Percentiles rank a stretch among this genome's conserved stretches.
Evolutionary conservation across 2,888 invertebrate species (phyloP).

Genomic region (Clistopyga incitator): DNA sequence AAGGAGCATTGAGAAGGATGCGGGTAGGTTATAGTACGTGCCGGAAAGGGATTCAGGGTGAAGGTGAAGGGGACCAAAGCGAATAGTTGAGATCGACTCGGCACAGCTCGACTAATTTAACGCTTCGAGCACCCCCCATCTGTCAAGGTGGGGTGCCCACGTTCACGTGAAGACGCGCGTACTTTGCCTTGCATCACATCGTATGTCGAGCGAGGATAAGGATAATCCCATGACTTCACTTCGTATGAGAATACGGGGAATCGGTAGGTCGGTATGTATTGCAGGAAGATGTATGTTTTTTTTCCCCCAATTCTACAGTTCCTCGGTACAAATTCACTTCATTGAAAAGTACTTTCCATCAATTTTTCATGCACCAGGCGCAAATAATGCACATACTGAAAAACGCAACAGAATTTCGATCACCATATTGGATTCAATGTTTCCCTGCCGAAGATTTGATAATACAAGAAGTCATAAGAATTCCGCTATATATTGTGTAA

Average conservation of each 20-base stretch:
- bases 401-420: background rate
- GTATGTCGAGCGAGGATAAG: conserved; percentile 3
- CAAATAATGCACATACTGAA: background rate
- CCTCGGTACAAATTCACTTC: background rate
- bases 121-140: conserved; percentile 69
- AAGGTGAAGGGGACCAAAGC: conserved; percentile 36
- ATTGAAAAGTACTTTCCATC: background rate
- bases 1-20: conserved; percentile 34
- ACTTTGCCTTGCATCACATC: conserved; percentile 11
- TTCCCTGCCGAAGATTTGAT: too few species aligned
- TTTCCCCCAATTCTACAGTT: background rate
- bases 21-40: conserved; percentile 8
- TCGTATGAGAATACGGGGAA: conserved; percentile 12
- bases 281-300: background rate
- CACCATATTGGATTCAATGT: too few species aligned
- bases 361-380: background rate
- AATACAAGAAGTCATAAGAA: background rate
- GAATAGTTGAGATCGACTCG: conserved; percentile 47
- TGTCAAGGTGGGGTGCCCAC: conserved; percentile 55
- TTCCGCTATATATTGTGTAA: background rate
- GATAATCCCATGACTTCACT: conserved; percentile 10
- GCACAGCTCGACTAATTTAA: conserved; percentile 69
- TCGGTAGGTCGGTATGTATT: background rate
- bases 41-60: conserved; percentile 32
- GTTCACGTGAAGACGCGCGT: conserved; percentile 37